A percentile compares a stretch with the other conserved stretches of the same genome.
Conservation (phyloP, 2,113 vertebrate genomes). For the Menidia beryllina region DNA sequence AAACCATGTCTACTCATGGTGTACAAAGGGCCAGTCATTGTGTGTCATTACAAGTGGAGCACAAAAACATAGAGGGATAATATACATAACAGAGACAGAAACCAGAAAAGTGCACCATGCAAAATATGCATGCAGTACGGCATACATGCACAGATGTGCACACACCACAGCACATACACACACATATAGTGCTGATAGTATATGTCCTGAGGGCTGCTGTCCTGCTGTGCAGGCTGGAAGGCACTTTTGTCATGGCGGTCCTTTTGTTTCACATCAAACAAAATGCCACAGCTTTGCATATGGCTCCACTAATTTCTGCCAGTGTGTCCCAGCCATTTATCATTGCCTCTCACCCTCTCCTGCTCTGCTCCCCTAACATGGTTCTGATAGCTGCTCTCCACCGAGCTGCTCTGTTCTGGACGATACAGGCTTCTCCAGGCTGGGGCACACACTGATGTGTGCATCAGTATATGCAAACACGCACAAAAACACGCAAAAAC, state of each 20-base stretch:
- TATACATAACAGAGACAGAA: conserved; percentile 67
- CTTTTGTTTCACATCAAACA: conserved; percentile 84
- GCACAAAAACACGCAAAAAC: conserved; percentile 11
- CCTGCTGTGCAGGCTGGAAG: conserved; percentile 80
- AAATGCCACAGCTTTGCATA: conserved; percentile 81
- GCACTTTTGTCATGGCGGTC: conserved; percentile 82
- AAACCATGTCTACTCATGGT: conserved; percentile 64
- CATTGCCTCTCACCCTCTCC: conserved; percentile 74
- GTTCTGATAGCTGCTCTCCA: conserved; percentile 70
- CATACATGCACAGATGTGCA: conserved; percentile 15
- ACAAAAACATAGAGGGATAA: conserved; percentile 71
- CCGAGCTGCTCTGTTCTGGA: conserved; percentile 68
- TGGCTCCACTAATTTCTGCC: conserved; percentile 82
- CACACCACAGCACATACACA: conserved; percentile 40
- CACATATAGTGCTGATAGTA: conserved; percentile 51
- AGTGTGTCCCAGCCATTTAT: conserved; percentile 78
- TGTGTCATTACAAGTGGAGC: conserved; percentile 65
- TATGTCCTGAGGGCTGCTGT: conserved; percentile 74
- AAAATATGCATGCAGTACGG: conserved; percentile 55
- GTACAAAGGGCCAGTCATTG: conserved; percentile 71
- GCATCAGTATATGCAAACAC: conserved; percentile 3
- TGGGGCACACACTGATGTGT: conserved; percentile 44
- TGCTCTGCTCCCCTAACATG: conserved; percentile 63
- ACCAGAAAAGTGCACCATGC: conserved; percentile 55
- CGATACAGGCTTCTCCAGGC: conserved; percentile 64